phyloP scores from a whole-genome alignment of 1,140 invertebrate genomes.

The Cydia amplana region DNA sequence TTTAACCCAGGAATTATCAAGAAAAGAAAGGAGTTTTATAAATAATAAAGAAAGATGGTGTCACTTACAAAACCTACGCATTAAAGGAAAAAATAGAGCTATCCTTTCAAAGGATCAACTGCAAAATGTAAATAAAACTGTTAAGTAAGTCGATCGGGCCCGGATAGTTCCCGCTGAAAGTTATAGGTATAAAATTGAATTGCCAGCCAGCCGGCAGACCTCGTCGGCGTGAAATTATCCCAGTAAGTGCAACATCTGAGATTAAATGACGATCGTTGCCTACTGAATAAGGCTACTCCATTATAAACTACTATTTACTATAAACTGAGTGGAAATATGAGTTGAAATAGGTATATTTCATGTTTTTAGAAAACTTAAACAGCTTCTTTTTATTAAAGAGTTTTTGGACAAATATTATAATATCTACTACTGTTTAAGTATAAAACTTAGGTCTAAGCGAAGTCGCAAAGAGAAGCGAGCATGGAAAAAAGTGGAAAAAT shows the following conservation, averaged over 20 bases:
- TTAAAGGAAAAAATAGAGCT: neutral
- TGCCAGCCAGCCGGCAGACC: constrained; percentile 25
- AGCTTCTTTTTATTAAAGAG: neutral
- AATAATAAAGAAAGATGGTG: neutral
- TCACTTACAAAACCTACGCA: neutral
- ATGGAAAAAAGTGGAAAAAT: constrained; percentile 5
- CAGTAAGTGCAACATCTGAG: constrained; percentile 24
- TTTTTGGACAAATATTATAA: neutral
- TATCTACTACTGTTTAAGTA: neutral
- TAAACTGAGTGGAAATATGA: neutral
- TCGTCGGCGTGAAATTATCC: constrained; percentile 30
- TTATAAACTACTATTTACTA: neutral
- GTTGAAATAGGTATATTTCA: too few species aligned
- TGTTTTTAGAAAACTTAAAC: neutral
- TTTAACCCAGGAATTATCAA: too few species aligned
- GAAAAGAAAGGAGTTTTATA: too few species aligned
- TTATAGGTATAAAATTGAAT: constrained; percentile 32
- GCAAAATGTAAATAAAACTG: constrained; percentile 26
- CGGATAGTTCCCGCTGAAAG: constrained; percentile 28
- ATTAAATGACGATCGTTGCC: constrained; percentile 24
- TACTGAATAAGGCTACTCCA: constrained; percentile 18
- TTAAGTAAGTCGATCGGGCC: constrained; percentile 31
- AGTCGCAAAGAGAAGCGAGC: neutral
- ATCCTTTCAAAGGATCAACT: constrained; percentile 11
- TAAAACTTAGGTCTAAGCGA: neutral